Evolutionary conservation across 2,888 invertebrate species (phyloP).

Genomic region (Drosophila macrospina): DNA sequence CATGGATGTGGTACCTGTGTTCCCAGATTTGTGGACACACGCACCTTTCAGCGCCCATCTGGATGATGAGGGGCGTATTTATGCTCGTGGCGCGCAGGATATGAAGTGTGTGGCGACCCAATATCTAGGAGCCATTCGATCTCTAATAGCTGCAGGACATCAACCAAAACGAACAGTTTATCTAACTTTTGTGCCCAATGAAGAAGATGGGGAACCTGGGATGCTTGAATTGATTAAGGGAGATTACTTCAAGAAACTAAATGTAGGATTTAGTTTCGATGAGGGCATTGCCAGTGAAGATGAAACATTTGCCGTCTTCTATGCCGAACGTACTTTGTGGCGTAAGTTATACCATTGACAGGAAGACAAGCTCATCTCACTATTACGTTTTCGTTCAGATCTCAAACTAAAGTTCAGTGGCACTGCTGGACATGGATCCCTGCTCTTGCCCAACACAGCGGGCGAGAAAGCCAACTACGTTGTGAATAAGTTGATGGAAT

Average conservation of each 20-base stretch:
- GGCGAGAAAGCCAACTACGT: conserved; percentile 89
- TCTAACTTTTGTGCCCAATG: conserved; percentile 89
- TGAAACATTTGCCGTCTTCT: conserved; percentile 88
- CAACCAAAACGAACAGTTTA: conserved; percentile 88
- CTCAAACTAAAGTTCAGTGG: conserved; percentile 89
- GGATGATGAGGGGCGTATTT: conserved; percentile 93
- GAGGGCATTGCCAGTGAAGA: conserved; percentile 91
- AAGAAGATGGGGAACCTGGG: conserved; percentile 88
- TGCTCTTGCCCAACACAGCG: conserved; percentile 89
- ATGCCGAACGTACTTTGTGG: conserved; percentile 90
- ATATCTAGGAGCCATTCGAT: conserved; percentile 90
- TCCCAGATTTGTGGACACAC: conserved; percentile 93
- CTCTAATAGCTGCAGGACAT: conserved; percentile 87
- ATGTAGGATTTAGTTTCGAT: conserved; percentile 91
- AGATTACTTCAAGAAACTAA: conserved; percentile 88
- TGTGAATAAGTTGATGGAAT: conserved; percentile 88
- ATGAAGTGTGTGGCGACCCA: conserved; percentile 94
- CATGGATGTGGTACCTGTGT: conserved; percentile 98
- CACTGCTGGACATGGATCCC: conserved; percentile 91
- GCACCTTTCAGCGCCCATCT: conserved; percentile 95
- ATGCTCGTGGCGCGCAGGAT: conserved; percentile 94
- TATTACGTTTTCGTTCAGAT: conserved; percentile 78
- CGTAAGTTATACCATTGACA: conserved; percentile 85
- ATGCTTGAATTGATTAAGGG: conserved; percentile 89
- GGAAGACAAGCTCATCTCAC: background rate